Evolutionary conservation across 2,113 vertebrate genomes (phyloP).

Genomic region (Nannospalax galili): DNA sequence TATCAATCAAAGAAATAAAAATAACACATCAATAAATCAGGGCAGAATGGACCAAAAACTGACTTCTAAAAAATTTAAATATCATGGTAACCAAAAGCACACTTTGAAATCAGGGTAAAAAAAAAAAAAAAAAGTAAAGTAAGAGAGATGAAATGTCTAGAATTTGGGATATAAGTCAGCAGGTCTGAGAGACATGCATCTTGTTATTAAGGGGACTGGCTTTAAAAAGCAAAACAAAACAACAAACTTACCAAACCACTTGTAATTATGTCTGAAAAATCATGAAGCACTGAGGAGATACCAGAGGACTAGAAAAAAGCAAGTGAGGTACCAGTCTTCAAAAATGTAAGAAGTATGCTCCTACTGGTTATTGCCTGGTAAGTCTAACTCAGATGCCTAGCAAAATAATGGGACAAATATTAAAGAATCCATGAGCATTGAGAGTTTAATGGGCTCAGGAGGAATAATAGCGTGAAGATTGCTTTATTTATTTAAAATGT

Average conservation of each 20-base stretch:
- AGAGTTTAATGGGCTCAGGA: slow-evolving; percentile 43
- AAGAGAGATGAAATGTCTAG: not conserved
- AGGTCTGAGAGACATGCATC: slow-evolving; percentile 40
- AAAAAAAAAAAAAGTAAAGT: not conserved
- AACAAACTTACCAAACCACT: slow-evolving; percentile 55
- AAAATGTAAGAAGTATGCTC: slow-evolving; percentile 28
- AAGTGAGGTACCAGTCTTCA: slow-evolving; percentile 50
- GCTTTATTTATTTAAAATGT: slow-evolving; percentile 55
- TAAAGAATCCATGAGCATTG: slow-evolving; percentile 28
- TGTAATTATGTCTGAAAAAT: slow-evolving; percentile 57
- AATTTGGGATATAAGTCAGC: not conserved
- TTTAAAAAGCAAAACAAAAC: slow-evolving; percentile 31
- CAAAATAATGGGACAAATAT: slow-evolving; percentile 61
- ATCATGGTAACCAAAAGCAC: slow-evolving; percentile 21
- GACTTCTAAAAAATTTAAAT: slow-evolving; percentile 5
- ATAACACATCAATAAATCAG: slow-evolving; percentile 13
- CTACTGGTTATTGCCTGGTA: not conserved
- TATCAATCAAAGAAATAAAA: slow-evolving; percentile 1
- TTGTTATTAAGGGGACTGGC: slow-evolving; percentile 40
- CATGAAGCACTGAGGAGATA: slow-evolving; percentile 57
- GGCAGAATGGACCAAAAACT: not conserved
- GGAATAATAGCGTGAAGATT: not conserved
- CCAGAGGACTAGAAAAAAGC: slow-evolving; percentile 39
- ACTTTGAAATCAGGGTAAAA: not conserved
- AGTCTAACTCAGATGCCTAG: slow-evolving; percentile 48